Percentiles rank a stretch among this genome's conserved stretches.
Conservation (phyloP, 2,113 vertebrate genomes). For the Thryonomys swinderianus region DNA sequence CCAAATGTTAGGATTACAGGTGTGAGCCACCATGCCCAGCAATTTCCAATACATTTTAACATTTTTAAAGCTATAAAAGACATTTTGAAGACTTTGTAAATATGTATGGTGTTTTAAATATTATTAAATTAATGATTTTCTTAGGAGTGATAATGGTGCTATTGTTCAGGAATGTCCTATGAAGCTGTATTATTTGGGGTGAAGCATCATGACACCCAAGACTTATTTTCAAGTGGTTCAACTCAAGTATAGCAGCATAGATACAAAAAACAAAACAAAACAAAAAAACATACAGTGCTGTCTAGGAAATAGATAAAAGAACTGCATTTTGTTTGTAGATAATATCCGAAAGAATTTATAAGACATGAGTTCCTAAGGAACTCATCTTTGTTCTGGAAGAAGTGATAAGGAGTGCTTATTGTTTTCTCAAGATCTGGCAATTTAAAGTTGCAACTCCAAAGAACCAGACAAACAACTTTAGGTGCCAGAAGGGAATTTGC, state of each 20-base stretch:
- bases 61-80: background rate
- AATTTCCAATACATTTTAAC: background rate
- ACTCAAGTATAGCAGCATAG: background rate
- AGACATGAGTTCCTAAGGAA: background rate
- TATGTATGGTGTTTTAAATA: too few relatives aligned
- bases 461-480: constrained; percentile 31
- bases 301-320: background rate
- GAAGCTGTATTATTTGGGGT: background rate
- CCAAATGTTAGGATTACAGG: too few relatives aligned
- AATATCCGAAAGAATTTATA: background rate
- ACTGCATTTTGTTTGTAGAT: background rate
- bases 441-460: background rate
- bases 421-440: background rate
- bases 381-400: background rate
- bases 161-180: background rate
- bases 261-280: accelerated
- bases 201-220: background rate
- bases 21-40: too few relatives aligned
- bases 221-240: background rate
- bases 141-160: background rate
- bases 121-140: background rate
- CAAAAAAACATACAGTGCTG: background rate
- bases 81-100: background rate
- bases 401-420: background rate
- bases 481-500: background rate